Conservation (phyloP, 2,797 vertebrate species). For the Thalassophryne amazonica region DNA sequence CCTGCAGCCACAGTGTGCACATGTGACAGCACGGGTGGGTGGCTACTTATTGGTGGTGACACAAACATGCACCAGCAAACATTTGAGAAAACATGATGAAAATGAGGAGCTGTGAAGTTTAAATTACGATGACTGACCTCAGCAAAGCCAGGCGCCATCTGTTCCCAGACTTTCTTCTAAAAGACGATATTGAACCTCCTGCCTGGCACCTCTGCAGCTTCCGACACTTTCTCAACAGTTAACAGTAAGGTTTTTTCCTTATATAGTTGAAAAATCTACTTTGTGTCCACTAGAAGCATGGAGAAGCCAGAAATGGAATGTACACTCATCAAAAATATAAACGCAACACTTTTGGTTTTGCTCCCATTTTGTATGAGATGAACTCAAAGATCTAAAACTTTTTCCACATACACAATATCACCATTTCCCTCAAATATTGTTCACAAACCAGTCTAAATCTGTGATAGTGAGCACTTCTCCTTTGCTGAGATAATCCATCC, state of each 20-base stretch:
- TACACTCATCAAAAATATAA: no score
- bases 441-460: no score
- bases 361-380: no score
- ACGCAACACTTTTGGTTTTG: no score
- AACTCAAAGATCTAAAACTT: no score
- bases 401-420: no score
- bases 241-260: neutral
- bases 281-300: no score
- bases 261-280: neutral
- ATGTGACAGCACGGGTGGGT: neutral
- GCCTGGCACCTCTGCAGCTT: neutral
- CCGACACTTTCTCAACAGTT: neutral
- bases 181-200: neutral
- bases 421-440: no score
- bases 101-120: conserved; percentile 6
- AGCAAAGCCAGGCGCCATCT: conserved; percentile 8
- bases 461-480: no score
- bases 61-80: conserved; percentile 10
- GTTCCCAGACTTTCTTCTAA: neutral
- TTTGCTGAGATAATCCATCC: no score
- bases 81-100: conserved; percentile 23
- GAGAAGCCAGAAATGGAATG: no score
- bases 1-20: neutral
- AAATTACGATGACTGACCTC: conserved; percentile 18
- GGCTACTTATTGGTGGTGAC: conserved; percentile 24